Evolutionary conservation across 2,888 invertebrate species (phyloP).

Genomic region (Cerastis leucographa): DNA sequence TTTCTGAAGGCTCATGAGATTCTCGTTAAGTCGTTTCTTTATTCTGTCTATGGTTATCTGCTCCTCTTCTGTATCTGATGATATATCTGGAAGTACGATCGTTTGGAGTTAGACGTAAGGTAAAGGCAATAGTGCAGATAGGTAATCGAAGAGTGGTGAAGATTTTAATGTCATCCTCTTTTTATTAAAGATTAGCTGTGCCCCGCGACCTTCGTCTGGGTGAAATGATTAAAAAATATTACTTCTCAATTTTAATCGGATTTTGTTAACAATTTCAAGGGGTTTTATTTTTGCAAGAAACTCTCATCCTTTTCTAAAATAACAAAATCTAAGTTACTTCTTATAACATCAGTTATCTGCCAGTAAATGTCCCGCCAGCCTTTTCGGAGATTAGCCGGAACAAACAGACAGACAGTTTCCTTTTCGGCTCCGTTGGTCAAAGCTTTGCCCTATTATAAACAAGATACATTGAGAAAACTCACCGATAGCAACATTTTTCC

Average conservation of each 20-base stretch:
- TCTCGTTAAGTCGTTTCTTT: conserved; percentile 81
- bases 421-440: not conserved
- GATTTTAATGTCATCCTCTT: not conserved
- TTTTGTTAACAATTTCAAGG: too few relatives aligned
- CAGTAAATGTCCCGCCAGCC: too few relatives aligned
- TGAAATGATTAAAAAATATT: too few relatives aligned
- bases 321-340: too few relatives aligned
- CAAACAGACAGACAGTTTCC: too few relatives aligned
- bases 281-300: too few relatives aligned
- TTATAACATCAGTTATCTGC: too few relatives aligned
- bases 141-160: not conserved
- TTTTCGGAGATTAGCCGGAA: too few relatives aligned
- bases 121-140: not conserved
- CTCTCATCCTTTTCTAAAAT: too few relatives aligned
- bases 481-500: conserved; percentile 70
- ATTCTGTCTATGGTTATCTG: conserved; percentile 76
- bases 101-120: not conserved
- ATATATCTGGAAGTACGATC: conserved; percentile 74
- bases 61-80: conserved; percentile 74
- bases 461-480: conserved; percentile 13
- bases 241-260: too few relatives aligned
- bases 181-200: too few relatives aligned
- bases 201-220: too few relatives aligned
- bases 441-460: not conserved
- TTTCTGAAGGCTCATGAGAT: conserved; percentile 77